These are phyloP conservation scores for Chloroceryle inda DNA, from an alignment of 2,797 vertebrate genomes.

Conservation along the genomic window DNA sequence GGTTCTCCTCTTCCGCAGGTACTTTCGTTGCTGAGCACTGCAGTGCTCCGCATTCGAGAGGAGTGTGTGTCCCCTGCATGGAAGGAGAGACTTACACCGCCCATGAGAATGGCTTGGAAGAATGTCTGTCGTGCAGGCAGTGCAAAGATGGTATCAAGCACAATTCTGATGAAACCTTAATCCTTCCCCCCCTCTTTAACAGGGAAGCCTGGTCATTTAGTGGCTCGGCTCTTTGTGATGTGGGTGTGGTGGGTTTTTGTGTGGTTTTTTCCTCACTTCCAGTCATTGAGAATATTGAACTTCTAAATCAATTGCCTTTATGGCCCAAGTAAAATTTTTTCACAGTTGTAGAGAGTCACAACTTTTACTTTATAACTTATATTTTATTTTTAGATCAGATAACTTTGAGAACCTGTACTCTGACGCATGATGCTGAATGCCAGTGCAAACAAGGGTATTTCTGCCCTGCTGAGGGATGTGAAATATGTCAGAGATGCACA, in stretches of 20 bases:
- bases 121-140: background rate
- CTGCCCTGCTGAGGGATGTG: conserved; percentile 3
- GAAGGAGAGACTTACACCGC: background rate
- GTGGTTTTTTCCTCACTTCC: background rate
- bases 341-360: background rate
- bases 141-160: conserved; percentile 66
- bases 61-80: background rate
- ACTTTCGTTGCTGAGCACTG: background rate
- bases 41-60: rapidly evolving
- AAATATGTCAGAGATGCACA: conserved; percentile 29
- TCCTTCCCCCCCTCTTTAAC: background rate
- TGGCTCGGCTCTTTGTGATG: too few species aligned
- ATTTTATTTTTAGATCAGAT: conserved; percentile 37
- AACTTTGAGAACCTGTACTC: conserved; percentile 19
- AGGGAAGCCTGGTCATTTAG: background rate
- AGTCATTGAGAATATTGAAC: background rate
- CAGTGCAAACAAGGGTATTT: conserved; percentile 50
- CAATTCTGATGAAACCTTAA: background rate
- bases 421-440: conserved; percentile 24
- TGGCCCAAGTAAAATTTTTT: background rate
- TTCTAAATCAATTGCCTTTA: background rate
- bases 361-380: background rate
- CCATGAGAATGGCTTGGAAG: background rate
- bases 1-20: conserved; percentile 31
- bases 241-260: background rate